Evolutionary conservation across 2,888 invertebrate species (phyloP).

Genomic region (Caenorhabditis macrosperma): DNA sequence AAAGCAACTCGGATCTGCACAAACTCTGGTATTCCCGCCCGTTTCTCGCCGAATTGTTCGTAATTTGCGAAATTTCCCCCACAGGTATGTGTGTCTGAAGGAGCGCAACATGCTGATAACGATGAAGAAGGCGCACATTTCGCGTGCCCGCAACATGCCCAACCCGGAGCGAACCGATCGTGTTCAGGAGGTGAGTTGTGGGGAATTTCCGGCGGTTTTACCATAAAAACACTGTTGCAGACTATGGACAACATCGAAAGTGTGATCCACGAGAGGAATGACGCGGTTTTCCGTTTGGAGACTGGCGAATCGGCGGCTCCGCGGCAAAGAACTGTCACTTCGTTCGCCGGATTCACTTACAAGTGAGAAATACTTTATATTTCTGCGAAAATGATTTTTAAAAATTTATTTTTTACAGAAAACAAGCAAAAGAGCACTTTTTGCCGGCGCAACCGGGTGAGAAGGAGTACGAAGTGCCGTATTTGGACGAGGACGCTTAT

Average conservation of each 20-base stretch:
- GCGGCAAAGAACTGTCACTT: constrained; percentile 73
- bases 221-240: constrained; percentile 47
- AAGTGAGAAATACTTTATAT: constrained; percentile 55
- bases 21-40: constrained; percentile 99
- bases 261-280: constrained; percentile 93
- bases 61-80: constrained; percentile 8
- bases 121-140: constrained; percentile 87
- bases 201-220: background rate
- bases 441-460: constrained; percentile 61
- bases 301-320: constrained; percentile 86
- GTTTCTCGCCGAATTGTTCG: constrained; percentile 45
- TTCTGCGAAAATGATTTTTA: background rate
- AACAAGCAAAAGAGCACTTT: constrained; percentile 74
- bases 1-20: constrained; percentile 95
- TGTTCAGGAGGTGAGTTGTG: constrained; percentile 70
- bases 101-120: constrained; percentile 97
- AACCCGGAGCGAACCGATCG: constrained; percentile 79
- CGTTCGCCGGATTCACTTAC: constrained; percentile 78
- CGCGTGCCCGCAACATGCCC: constrained; percentile 81
- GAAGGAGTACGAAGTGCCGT: constrained; percentile 78
- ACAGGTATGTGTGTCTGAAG: constrained; percentile 89
- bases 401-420: constrained; percentile 62
- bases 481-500: constrained; percentile 78
- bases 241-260: constrained; percentile 94
- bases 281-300: constrained; percentile 91